phyloP scores from a whole-genome alignment of 2,888 invertebrate species.

The Euzetes globulus region DNA sequence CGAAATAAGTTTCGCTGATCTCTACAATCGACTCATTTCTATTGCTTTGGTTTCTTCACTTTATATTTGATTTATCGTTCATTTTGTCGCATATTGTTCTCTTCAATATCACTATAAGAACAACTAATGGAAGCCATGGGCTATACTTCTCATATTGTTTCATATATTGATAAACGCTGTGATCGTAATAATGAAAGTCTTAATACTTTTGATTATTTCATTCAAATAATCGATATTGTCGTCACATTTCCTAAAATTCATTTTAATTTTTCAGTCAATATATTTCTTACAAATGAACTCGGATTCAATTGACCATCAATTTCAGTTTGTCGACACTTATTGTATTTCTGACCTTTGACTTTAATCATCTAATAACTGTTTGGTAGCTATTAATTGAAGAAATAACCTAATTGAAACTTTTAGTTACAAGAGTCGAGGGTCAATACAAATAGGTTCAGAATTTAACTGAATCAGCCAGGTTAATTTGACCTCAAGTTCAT shows the following conservation, averaged over 20 bases:
- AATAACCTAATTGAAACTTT: too few relatives aligned
- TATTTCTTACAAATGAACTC: not conserved
- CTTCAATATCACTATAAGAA: not conserved
- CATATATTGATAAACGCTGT: slow-evolving; percentile 21
- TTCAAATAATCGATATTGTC: not conserved
- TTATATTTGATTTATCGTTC: not conserved
- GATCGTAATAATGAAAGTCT: slow-evolving; percentile 3
- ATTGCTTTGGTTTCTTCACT: not conserved
- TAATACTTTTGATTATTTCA: not conserved
- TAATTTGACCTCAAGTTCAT: too few relatives aligned
- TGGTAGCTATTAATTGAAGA: too few relatives aligned
- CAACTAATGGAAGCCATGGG: not conserved
- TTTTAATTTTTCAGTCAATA: not conserved
- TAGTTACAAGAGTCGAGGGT: too few relatives aligned
- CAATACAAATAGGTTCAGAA: too few relatives aligned
- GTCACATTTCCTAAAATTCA: not conserved
- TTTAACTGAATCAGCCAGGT: too few relatives aligned
- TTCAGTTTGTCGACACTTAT: too few relatives aligned
- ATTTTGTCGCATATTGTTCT: too few relatives aligned
- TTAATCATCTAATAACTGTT: not conserved
- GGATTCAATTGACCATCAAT: too few relatives aligned
- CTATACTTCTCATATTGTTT: not conserved
- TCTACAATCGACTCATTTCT: not conserved
- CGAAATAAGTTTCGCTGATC: not conserved
- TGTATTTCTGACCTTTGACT: not conserved